These are phyloP conservation scores for Agonopterix alstromeriana DNA, from an alignment of 2,888 invertebrate species.

Conservation along the genomic window DNA sequence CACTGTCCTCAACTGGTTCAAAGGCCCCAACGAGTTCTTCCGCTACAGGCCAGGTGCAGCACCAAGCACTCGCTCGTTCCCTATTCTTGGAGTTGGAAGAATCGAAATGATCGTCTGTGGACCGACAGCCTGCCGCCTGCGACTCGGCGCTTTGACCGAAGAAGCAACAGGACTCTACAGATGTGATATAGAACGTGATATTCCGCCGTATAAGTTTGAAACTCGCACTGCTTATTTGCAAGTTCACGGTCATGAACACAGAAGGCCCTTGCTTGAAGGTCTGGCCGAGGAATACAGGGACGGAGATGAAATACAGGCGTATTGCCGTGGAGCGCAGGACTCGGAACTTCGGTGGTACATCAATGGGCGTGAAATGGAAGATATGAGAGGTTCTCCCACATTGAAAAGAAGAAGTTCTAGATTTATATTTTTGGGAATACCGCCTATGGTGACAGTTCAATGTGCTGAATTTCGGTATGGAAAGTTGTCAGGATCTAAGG, in stretches of 20 bases:
- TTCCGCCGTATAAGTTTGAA: constrained; percentile 53
- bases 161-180: constrained; percentile 59
- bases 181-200: constrained; percentile 58
- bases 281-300: constrained; percentile 46
- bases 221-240: constrained; percentile 52
- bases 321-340: constrained; percentile 47
- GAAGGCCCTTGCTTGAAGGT: constrained; percentile 53
- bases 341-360: constrained; percentile 62
- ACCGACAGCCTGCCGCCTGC: constrained; percentile 48
- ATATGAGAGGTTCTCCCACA: constrained; percentile 36
- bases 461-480: constrained; percentile 71
- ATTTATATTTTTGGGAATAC: constrained; percentile 51
- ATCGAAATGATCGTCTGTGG: constrained; percentile 55
- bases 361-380: constrained; percentile 45
- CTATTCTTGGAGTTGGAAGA: constrained; percentile 49
- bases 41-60: constrained; percentile 53
- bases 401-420: constrained; percentile 40
- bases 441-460: constrained; percentile 65
- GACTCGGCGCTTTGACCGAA: constrained; percentile 48
- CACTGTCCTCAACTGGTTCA: constrained; percentile 63
- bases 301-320: constrained; percentile 51
- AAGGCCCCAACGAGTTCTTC: constrained; percentile 60
- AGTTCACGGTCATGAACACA: constrained; percentile 43
- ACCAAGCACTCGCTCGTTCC: constrained; percentile 54
- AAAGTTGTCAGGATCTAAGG: constrained; percentile 53